Conservation (phyloP, 2,888 invertebrate species). For the Apodemia duryi region DNA sequence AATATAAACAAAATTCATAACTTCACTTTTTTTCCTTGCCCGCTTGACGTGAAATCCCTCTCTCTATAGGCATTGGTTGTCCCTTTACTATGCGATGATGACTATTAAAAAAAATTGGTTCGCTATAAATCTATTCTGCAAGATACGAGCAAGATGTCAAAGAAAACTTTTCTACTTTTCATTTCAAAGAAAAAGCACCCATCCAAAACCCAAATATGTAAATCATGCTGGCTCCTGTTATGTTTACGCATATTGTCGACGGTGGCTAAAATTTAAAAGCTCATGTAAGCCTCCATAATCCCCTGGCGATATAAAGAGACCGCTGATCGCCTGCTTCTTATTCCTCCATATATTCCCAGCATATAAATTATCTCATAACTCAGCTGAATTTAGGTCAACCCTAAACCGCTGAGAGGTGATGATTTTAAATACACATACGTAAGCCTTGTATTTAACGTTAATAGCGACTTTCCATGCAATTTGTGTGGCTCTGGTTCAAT, state of each 20-base stretch:
- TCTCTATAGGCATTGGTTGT: no score
- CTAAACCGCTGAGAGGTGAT: constrained; percentile 44
- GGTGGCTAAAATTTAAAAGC: constrained; percentile 24
- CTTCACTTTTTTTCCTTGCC: no score
- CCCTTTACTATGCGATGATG: no score
- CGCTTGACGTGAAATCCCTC: no score
- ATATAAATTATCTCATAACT: constrained; percentile 56
- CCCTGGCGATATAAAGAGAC: constrained; percentile 33
- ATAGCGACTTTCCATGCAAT: no score
- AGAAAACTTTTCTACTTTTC: background rate
- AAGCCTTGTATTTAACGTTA: no score
- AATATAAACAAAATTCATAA: no score
- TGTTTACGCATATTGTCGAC: constrained; percentile 15
- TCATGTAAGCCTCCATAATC: constrained; percentile 33
- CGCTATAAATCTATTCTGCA: no score
- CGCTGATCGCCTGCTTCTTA: constrained; percentile 33
- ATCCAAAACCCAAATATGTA: constrained; percentile 1
- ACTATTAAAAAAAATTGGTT: no score
- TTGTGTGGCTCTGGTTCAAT: no score
- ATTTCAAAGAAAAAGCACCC: background rate
- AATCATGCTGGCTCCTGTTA: background rate
- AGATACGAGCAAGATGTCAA: no score
- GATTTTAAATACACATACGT: constrained; percentile 16
- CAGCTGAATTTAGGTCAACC: constrained; percentile 49
- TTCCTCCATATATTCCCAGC: constrained; percentile 47